Percentiles rank a stretch among this genome's conserved stretches.
phyloP scores from a whole-genome alignment of 2,797 vertebrate species.

The Sandelia bainsii region DNA sequence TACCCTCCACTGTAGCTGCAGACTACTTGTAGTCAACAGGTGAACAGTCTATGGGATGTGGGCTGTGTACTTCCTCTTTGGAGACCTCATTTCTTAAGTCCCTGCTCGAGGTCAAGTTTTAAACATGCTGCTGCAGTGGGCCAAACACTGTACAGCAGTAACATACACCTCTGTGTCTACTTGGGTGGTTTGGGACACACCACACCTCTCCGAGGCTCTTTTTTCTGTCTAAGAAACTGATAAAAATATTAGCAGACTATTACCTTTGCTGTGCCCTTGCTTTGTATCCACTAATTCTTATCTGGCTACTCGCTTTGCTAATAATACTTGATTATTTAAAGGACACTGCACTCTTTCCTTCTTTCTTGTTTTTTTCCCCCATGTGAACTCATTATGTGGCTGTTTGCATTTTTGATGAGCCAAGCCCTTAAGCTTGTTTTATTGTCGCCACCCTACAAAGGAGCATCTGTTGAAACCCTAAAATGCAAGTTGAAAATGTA shows the following conservation, averaged over 20 bases:
- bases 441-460: not conserved
- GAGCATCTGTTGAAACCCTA: constrained; percentile 18
- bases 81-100: constrained; percentile 39
- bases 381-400: not conserved
- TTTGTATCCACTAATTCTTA: not conserved
- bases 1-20: not conserved
- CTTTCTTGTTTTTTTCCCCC: not conserved
- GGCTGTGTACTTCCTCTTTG: constrained; percentile 16
- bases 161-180: not conserved
- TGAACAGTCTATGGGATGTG: constrained; percentile 8
- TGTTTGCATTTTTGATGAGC: constrained; percentile 21
- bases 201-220: not conserved
- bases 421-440: constrained; percentile 11
- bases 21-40: constrained; percentile 9
- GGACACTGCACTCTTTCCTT: not conserved
- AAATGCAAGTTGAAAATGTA: constrained; percentile 27
- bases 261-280: not conserved
- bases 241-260: not conserved
- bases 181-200: constrained; percentile 4
- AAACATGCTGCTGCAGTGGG: constrained; percentile 5
- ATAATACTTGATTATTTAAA: constrained; percentile 8
- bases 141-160: constrained; percentile 16
- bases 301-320: constrained; percentile 1
- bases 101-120: constrained; percentile 9
- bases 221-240: not conserved